A percentile compares a stretch with the other conserved stretches of the same genome.
Evolutionary conservation across 2,797 vertebrate species (phyloP).

Genomic region (Pipistrellus pygmaeus): DNA sequence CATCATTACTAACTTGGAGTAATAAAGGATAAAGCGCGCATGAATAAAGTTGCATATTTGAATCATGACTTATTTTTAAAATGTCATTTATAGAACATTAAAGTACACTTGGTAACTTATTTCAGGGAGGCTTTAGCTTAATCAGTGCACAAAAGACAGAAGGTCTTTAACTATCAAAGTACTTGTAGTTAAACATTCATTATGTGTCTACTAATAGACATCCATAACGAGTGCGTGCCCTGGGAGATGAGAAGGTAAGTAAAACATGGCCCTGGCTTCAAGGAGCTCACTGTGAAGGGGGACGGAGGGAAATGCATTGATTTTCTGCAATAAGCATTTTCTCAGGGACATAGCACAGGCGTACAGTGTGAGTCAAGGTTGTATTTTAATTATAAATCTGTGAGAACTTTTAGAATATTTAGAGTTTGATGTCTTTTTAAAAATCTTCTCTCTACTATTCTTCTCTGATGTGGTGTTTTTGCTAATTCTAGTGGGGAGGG

Average conservation of each 20-base stretch:
- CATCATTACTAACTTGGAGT: conserved; percentile 1
- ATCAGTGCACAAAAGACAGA: not conserved
- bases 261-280: not conserved
- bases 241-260: not conserved
- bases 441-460: not conserved
- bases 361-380: not conserved
- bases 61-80: conserved; percentile 63
- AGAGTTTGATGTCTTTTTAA: not conserved
- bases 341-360: not conserved
- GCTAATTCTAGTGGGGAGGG: not conserved
- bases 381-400: conserved; percentile 12
- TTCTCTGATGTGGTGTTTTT: fast-evolving
- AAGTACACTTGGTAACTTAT: not conserved
- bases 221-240: not conserved
- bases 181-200: conserved; percentile 9
- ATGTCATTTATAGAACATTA: conserved; percentile 24
- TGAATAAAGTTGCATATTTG: conserved; percentile 39
- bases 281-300: not conserved
- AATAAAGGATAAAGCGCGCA: not conserved
- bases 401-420: not conserved
- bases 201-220: not conserved
- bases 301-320: not conserved
- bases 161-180: not conserved
- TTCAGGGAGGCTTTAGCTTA: not conserved
- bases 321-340: conserved; percentile 42